A percentile compares a stretch with the other conserved stretches of the same genome.
These are phyloP conservation scores for Clarias laeviceps DNA, from an alignment of 2,797 vertebrate genomes.

Conservation along the genomic window DNA sequence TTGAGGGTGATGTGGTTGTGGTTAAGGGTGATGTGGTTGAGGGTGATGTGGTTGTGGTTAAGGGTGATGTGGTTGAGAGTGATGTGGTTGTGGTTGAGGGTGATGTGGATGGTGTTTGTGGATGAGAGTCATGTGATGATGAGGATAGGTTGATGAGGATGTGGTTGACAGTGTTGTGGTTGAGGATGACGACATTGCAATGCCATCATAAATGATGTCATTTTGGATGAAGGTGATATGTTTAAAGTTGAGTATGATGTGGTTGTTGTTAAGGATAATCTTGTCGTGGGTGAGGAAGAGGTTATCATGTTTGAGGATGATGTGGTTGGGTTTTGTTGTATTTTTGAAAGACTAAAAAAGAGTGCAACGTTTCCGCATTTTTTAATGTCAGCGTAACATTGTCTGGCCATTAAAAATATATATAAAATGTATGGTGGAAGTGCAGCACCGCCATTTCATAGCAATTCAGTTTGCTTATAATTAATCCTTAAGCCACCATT, in stretches of 20 bases:
- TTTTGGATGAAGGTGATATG: neutral
- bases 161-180: neutral
- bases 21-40: neutral
- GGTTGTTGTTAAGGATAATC: neutral
- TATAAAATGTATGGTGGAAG: neutral
- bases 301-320: neutral
- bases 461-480: neutral
- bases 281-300: neutral
- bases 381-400: neutral
- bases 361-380: neutral
- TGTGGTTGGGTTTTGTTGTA: neutral
- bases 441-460: neutral
- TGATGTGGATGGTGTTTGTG: neutral
- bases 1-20: neutral
- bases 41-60: neutral
- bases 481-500: neutral
- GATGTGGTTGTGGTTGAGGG: neutral
- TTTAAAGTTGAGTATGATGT: neutral
- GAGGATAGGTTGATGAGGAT: neutral
- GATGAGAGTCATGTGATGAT: neutral
- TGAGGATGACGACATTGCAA: too few species aligned
- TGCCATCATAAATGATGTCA: too few species aligned
- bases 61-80: neutral
- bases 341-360: neutral
- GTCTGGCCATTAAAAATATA: neutral